Evolutionary conservation across 2,797 vertebrate species (phyloP).

Genomic region (Acrossocheilus wenchowensis): DNA sequence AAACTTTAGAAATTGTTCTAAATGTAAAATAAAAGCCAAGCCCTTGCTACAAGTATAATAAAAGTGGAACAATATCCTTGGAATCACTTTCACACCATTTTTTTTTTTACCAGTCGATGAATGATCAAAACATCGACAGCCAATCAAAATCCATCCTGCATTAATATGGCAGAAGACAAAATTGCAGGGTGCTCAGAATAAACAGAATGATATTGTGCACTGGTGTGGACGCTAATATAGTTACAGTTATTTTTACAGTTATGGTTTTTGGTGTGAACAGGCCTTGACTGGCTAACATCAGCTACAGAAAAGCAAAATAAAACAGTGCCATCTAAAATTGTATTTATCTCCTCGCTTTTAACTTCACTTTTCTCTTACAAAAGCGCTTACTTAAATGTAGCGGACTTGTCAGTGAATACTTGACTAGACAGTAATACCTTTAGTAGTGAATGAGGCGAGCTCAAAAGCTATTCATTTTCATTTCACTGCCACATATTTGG

Average conservation of each 20-base stretch:
- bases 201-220: background rate
- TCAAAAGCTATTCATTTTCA: constrained; percentile 18
- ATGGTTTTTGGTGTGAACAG: background rate
- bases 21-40: background rate
- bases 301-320: background rate
- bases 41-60: background rate
- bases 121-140: background rate
- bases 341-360: background rate
- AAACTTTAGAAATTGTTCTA: background rate
- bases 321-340: background rate
- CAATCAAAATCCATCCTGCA: background rate
- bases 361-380: background rate
- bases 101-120: background rate
- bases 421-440: background rate
- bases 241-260: background rate
- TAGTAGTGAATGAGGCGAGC: background rate
- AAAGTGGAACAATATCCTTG: background rate
- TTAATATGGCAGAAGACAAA: background rate
- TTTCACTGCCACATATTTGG: constrained; percentile 7
- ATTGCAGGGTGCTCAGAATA: background rate
- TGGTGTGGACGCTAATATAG: background rate
- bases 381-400: background rate
- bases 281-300: no score
- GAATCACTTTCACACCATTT: background rate
- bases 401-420: background rate